Evolutionary conservation across 2,113 vertebrate species (phyloP).

Genomic region (Gambusia affinis): DNA sequence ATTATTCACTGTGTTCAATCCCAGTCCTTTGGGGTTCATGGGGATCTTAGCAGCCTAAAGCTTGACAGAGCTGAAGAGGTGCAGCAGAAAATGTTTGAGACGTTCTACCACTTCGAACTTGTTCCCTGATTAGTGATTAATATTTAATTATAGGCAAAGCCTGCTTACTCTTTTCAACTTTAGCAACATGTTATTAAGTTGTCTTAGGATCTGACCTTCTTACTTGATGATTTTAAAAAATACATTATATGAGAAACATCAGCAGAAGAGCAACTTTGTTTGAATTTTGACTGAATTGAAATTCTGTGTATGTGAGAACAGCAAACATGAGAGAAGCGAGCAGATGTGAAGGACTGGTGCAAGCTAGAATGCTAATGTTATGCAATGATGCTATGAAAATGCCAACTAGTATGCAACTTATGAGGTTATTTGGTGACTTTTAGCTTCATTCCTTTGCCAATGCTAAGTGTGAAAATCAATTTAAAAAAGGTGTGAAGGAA

Average conservation of each 20-base stretch:
- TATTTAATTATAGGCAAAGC: not conserved
- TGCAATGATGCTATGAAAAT: not conserved
- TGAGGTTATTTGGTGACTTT: not conserved
- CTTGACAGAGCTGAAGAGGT: not conserved
- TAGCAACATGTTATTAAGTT: not conserved
- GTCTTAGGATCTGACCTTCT: not conserved
- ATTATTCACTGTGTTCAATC: constrained; percentile 10
- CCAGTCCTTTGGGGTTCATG: not conserved
- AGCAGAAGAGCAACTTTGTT: constrained; percentile 1
- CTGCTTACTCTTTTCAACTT: not conserved
- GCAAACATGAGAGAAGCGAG: not conserved
- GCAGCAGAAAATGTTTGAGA: not conserved
- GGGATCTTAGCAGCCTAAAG: constrained; percentile 4
- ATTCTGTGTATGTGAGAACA: not conserved
- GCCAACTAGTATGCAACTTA: not conserved
- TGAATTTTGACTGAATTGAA: not conserved
- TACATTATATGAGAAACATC: not conserved
- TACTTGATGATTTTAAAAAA: not conserved
- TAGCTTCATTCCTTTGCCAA: not conserved
- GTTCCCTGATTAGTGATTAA: constrained; percentile 1
- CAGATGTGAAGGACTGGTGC: not conserved
- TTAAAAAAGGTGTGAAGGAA: not conserved
- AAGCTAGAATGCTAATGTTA: not conserved
- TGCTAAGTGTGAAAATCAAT: not conserved
- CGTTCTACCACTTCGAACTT: not conserved